Evolutionary conservation across 2,113 vertebrate species (phyloP).

Genomic region (Diglossa brunneiventris): DNA sequence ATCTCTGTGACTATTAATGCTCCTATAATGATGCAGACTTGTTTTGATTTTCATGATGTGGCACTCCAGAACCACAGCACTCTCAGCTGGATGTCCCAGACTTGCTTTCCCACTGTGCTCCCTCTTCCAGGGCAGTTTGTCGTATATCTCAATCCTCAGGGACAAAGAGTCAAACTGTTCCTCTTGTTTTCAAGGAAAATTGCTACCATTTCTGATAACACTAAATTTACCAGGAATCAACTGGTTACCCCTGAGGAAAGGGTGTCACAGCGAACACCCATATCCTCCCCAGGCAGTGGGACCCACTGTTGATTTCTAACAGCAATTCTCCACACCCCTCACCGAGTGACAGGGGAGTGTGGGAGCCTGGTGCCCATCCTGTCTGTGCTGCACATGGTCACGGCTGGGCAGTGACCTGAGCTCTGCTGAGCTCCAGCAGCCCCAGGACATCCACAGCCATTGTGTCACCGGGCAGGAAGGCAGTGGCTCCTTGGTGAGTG

Average conservation of each 20-base stretch:
- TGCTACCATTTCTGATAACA: background rate
- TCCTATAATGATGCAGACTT: background rate
- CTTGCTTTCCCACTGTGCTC: background rate
- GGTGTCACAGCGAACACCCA: background rate
- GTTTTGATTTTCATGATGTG: background rate
- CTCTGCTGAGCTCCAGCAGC: background rate
- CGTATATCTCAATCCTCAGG: background rate
- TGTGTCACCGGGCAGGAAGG: background rate
- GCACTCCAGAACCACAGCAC: background rate
- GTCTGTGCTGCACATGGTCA: background rate
- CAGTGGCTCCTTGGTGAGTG: background rate
- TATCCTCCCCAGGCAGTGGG: background rate
- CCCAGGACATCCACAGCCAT: fast-evolving
- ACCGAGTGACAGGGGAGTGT: fast-evolving
- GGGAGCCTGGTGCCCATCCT: fast-evolving
- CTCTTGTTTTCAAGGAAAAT: background rate
- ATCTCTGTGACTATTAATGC: background rate
- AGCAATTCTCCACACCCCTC: background rate
- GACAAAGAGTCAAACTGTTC: background rate
- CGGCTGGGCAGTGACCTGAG: background rate
- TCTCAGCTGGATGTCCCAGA: background rate
- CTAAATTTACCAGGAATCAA: background rate
- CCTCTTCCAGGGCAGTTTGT: background rate
- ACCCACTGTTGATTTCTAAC: background rate
- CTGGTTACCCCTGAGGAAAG: background rate